Evolutionary conservation across 2,113 vertebrate species (phyloP).

Genomic region (Tauraco erythrolophus): DNA sequence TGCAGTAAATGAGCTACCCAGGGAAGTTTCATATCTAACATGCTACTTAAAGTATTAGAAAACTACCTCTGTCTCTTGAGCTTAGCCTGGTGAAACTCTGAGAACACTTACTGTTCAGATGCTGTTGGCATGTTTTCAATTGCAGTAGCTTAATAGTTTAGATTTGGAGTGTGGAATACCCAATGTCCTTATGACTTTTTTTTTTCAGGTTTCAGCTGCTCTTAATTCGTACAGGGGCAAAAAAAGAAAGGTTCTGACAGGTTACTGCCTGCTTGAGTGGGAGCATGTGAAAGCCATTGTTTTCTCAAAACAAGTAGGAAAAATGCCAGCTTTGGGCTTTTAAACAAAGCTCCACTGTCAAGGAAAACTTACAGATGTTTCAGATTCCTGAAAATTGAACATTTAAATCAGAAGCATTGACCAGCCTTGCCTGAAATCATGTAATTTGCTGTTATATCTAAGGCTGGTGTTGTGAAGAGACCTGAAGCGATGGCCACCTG

Average conservation of each 20-base stretch:
- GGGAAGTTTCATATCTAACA: background rate
- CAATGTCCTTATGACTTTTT: background rate
- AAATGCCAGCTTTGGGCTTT: background rate
- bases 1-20: background rate
- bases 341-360: background rate
- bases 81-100: background rate
- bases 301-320: background rate
- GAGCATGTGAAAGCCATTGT: background rate
- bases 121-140: background rate
- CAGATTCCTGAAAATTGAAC: background rate
- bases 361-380: background rate
- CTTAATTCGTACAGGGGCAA: background rate
- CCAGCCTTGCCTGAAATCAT: background rate
- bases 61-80: background rate
- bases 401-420: background rate
- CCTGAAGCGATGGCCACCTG: background rate
- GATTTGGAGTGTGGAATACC: background rate
- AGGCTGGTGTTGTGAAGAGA: background rate
- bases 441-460: background rate
- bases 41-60: background rate
- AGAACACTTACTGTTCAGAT: background rate
- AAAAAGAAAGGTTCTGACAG: background rate
- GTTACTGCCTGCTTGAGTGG: background rate
- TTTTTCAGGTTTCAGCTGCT: background rate
- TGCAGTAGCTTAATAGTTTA: background rate